Evolutionary conservation across 2,113 vertebrate species (phyloP), one percentile per base, ranked within the genome.

Genomic region (Origma solitaria): DNA sequence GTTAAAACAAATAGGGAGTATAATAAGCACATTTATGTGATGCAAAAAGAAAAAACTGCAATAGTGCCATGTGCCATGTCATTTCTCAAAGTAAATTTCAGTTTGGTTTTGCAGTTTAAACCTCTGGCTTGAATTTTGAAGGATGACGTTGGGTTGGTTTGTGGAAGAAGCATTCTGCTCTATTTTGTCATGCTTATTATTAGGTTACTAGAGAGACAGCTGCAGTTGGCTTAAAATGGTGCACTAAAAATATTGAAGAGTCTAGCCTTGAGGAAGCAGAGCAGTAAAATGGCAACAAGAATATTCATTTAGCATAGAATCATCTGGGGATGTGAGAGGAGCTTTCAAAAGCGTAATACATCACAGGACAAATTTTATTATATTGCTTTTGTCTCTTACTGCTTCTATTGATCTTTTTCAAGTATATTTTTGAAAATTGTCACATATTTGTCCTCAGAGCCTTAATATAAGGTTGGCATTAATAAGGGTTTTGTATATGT

Each of bases 341-440:
- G 79, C 58, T 90, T 96, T 73, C 24, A 22, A 47, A 83, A 93
- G 61, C 8, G 10, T 64, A n/a, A 81, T 87, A 51, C 72, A 69
- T 93, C 73, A 69, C 42, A 72, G 70, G 51, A 42, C 42, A 82
- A 65, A 45, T 76, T 91, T 89, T 80, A 85, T 86, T 85, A 31
- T 40, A 53, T 73, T 87, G 40, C 65, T 91, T 92, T 80, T 93
- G 66, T 65, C 50, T 76, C 76, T 90, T 92, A 82, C 86, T 91
- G 65, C 76, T 82, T 91, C 76, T 91, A 70, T 94, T 95, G 94
- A 94, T 94, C 81, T 90, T 77, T 93, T 79, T 78, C 64, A 61
- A 84, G 62, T 53, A 62, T 12, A 7, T 79, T 89, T 75, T 81
- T 69, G 62, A 66, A 75, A 91, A 92, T 58, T 66, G 71, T 65